Evolutionary conservation across 2,797 vertebrate species (phyloP).

Genomic region (Limosa lapponica): DNA sequence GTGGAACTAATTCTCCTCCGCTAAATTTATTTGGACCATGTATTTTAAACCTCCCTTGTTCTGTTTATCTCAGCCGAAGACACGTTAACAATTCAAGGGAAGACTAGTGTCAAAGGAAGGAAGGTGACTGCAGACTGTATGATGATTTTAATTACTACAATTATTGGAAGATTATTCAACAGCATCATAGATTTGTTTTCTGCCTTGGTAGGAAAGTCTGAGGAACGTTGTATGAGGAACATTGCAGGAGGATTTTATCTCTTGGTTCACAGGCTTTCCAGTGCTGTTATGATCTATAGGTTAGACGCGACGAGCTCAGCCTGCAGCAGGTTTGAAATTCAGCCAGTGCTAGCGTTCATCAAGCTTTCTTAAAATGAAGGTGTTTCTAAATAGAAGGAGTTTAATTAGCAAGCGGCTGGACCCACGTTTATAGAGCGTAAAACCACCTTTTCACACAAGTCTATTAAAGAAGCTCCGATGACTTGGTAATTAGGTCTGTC

Average conservation of each 20-base stretch:
- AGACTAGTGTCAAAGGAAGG: constrained; percentile 77
- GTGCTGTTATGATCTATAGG: background rate
- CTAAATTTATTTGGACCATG: constrained; percentile 38
- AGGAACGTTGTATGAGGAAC: background rate
- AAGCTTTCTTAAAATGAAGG: background rate
- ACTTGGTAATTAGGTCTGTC: background rate
- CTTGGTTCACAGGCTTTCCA: background rate
- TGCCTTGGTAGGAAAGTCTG: constrained; percentile 68
- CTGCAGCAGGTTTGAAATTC: constrained; percentile 19
- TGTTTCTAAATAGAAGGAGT: constrained; percentile 14
- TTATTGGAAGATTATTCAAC: constrained; percentile 82
- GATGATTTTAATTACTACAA: constrained; percentile 86
- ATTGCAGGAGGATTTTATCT: constrained; percentile 16
- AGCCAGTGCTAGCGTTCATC: background rate
- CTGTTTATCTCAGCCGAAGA: constrained; percentile 74
- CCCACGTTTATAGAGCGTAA: constrained; percentile 1
- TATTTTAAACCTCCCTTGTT: constrained; percentile 56
- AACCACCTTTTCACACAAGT: background rate
- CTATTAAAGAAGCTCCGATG: background rate
- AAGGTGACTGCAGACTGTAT: constrained; percentile 78
- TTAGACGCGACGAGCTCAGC: background rate
- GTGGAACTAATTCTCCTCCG: constrained; percentile 28
- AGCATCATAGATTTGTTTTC: constrained; percentile 75
- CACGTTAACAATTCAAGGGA: constrained; percentile 73
- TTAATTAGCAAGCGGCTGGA: constrained; percentile 38